phyloP scores from a whole-genome alignment of 2,888 invertebrate genomes.

The Erebia ligea region DNA sequence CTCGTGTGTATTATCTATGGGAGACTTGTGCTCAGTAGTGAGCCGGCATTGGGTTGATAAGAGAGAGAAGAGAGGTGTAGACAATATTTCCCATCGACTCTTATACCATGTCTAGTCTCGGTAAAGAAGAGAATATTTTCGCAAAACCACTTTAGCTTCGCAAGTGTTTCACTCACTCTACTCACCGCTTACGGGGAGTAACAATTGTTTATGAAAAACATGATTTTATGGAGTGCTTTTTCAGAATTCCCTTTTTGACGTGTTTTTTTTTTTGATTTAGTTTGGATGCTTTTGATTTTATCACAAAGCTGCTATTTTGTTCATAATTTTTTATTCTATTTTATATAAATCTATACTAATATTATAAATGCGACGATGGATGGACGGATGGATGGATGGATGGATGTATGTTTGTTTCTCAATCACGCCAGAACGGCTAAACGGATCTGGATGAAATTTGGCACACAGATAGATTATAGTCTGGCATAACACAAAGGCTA shows the following conservation, averaged over 20 bases:
- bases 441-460: too few relatives aligned
- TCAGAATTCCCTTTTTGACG: conserved; percentile 7
- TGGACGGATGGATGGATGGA: too few relatives aligned
- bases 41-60: too few relatives aligned
- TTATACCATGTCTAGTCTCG: conserved; percentile 4
- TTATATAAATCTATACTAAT: background rate
- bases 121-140: conserved; percentile 21
- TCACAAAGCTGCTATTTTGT: background rate
- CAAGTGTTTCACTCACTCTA: conserved; percentile 23
- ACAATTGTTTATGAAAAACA: conserved; percentile 28
- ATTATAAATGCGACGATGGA: too few relatives aligned
- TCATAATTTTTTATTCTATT: background rate
- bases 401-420: too few relatives aligned
- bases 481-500: too few relatives aligned
- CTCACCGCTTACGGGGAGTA: conserved; percentile 5
- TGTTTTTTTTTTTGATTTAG: conserved; percentile 8
- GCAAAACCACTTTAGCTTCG: conserved; percentile 27
- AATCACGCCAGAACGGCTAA: too few relatives aligned
- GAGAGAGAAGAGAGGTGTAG: too few relatives aligned
- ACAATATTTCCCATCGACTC: background rate
- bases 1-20: too few relatives aligned
- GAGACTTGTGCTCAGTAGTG: too few relatives aligned
- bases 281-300: conserved; percentile 12
- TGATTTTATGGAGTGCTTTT: conserved; percentile 24
- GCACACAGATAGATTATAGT: too few relatives aligned